phyloP scores from a whole-genome alignment of 2,888 invertebrate genomes.

The Nomada ruficornis region DNA sequence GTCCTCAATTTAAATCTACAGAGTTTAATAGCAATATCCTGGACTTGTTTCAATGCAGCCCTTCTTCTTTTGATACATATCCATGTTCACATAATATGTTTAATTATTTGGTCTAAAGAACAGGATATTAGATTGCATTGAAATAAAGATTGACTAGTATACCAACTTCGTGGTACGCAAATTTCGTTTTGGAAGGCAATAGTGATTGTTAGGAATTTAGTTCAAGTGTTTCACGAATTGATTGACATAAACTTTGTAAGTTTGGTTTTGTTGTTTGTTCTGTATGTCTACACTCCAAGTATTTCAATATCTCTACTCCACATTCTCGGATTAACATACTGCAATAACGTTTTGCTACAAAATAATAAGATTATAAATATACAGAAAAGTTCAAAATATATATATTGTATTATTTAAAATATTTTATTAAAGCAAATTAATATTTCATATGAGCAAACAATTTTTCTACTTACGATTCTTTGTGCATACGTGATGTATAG shows the following conservation, averaged over 20 bases:
- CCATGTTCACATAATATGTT: slow-evolving; percentile 60
- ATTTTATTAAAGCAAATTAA: background rate
- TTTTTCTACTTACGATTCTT: slow-evolving; percentile 87
- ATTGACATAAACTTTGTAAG: slow-evolving; percentile 80
- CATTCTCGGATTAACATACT: slow-evolving; percentile 88
- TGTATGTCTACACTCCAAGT: slow-evolving; percentile 81
- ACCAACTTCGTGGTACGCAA: slow-evolving; percentile 65
- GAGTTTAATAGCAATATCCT: slow-evolving; percentile 54
- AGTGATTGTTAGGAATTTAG: slow-evolving; percentile 78
- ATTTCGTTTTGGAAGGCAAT: slow-evolving; percentile 64
- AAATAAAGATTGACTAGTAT: slow-evolving; percentile 79
- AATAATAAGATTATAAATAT: slow-evolving; percentile 30
- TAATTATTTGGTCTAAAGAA: slow-evolving; percentile 70
- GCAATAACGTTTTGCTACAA: slow-evolving; percentile 88
- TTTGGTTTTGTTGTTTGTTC: slow-evolving; percentile 79
- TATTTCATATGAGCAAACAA: background rate
- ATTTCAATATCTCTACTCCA: slow-evolving; percentile 86
- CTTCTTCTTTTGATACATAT: slow-evolving; percentile 49
- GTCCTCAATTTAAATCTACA: slow-evolving; percentile 65
- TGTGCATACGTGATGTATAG: slow-evolving; percentile 91
- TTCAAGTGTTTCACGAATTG: slow-evolving; percentile 81
- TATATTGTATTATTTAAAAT: background rate
- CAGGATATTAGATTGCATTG: slow-evolving; percentile 67
- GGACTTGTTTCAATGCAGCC: slow-evolving; percentile 51
- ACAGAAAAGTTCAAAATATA: background rate